Evolutionary conservation across 2,113 vertebrate genomes (phyloP).

Genomic region (Paedocypris sp.): DNA sequence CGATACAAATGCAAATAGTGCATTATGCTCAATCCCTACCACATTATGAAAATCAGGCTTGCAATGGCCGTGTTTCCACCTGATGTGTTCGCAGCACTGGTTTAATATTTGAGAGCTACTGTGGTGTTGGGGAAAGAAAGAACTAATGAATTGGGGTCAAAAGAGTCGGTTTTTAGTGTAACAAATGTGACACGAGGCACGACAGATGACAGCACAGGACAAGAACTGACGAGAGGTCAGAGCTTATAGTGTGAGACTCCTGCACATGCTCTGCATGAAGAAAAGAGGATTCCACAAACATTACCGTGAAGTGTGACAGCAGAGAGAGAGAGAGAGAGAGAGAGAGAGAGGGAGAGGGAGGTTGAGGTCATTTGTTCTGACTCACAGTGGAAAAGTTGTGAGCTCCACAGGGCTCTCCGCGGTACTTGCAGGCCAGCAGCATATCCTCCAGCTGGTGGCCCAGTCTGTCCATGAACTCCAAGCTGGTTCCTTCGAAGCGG

Average conservation of each 20-base stretch:
- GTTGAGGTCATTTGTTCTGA: conserved; percentile 38
- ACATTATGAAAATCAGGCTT: conserved; percentile 2
- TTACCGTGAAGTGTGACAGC: not conserved
- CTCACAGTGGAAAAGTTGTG: conserved; percentile 98
- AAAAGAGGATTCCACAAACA: not conserved
- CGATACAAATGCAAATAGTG: not conserved
- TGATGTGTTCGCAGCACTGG: not conserved
- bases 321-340: not conserved
- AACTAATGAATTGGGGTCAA: not conserved
- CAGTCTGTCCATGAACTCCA: conserved; percentile 90
- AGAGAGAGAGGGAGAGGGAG: not conserved
- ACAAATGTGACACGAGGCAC: not conserved
- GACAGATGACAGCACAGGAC: not conserved
- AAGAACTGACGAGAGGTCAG: not conserved
- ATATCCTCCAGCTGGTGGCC: conserved; percentile 96
- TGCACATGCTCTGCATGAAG: not conserved
- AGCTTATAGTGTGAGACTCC: not conserved
- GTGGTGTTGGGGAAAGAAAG: not conserved
- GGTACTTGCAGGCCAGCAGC: conserved; percentile 95
- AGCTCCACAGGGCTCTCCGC: conserved; percentile 82
- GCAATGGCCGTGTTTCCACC: not conserved
- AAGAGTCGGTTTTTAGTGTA: not conserved
- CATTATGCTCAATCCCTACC: not conserved
- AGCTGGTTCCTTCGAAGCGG: conserved; percentile 90
- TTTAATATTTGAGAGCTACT: not conserved